phyloP scores from a whole-genome alignment of 2,888 invertebrate genomes.

The Schrankia costaestrigalis region DNA sequence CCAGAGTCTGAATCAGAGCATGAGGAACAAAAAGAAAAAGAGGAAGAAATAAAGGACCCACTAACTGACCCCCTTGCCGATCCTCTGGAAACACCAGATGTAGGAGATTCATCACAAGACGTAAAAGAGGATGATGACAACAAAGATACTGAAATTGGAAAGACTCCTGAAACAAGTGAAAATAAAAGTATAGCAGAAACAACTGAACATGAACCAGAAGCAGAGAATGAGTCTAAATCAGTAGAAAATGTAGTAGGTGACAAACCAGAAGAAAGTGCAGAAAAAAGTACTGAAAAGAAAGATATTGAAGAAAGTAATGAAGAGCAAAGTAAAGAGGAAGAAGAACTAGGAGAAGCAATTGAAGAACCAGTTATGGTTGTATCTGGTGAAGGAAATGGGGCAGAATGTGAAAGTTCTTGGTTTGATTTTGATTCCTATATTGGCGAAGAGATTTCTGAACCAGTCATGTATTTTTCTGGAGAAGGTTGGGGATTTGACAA shows the following conservation, averaged over 20 bases:
- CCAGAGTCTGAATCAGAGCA: conserved; percentile 71
- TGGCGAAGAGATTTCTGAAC: conserved; percentile 88
- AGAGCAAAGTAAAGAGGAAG: conserved; percentile 23
- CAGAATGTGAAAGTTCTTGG: conserved; percentile 80
- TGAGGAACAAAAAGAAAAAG: conserved; percentile 48
- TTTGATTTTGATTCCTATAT: conserved; percentile 51
- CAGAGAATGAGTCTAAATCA: conserved; percentile 1
- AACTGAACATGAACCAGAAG: conserved; percentile 1
- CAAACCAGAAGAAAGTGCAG: background rate
- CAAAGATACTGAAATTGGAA: conserved; percentile 11
- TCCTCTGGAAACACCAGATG: too few species aligned
- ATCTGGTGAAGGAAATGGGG: conserved; percentile 85
- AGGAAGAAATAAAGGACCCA: conserved; percentile 28
- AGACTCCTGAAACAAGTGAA: conserved; percentile 13
- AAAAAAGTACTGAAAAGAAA: conserved; percentile 2
- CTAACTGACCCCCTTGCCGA: conserved; percentile 13
- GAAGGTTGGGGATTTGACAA: conserved; percentile 87
- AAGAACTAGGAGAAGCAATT: conserved; percentile 81
- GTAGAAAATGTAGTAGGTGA: conserved; percentile 6
- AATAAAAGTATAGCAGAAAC: conserved; percentile 9
- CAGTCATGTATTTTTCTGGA: conserved; percentile 84
- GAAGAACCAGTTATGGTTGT: conserved; percentile 87
- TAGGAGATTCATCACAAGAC: conserved; percentile 11
- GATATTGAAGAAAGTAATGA: conserved; percentile 13
- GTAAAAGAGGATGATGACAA: conserved; percentile 14